Base-by-base conservation (phyloP, 2,888 invertebrate species). In the Ischnus inquisitorius region DNA sequence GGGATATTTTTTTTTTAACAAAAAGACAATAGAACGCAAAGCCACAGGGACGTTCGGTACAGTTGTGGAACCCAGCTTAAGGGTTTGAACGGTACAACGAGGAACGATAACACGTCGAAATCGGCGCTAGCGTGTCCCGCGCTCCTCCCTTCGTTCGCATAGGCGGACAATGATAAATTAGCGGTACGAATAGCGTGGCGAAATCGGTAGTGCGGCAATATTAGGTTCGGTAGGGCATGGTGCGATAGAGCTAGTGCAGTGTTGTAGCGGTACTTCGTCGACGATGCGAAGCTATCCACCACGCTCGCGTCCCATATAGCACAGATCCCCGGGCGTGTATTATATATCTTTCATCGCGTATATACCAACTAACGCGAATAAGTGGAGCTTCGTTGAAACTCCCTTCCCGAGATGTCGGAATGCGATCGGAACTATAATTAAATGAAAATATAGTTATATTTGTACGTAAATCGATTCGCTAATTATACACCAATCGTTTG, bases 131-230 rank as follows among this genome's bases (percentile, higher is more conserved):
- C 80, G 87, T 85, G 79, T 82, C 84, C 83, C 83, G 69, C 81
- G 80, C 85, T 79, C 82, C 76, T 85, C 83, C 86, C 83, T 79
- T 83, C 74, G 69, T 78, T 79, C 86, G 69, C 82, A 77, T 74
- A 84, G 87, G 85, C 86, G 88, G 90, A 89, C 89, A 89, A 87
- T 90, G 90, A 90, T 90, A 88, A 90, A 90, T 90, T 89, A 88
- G 84, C 72, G 81, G 85, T 83, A 80, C 79, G 86, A 84, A 84
- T 80, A 81, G 79, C 80, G 79, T 78, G 84, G 83, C 68, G 69
- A 74, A 84, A 78, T 79, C 34, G 72, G 80, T 43, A 39, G 80
- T 68, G 71, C 64, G 65, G 80, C 78, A 8, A 34, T 82, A 81
- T 83, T 79, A 81, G 82, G 79, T 67, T n/a, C n/a, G n/a, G n/a